Percentiles rank a stretch among this genome's conserved stretches.
Evolutionary conservation across 1,140 invertebrate species (phyloP).

Genomic region (Aethina tumida): DNA sequence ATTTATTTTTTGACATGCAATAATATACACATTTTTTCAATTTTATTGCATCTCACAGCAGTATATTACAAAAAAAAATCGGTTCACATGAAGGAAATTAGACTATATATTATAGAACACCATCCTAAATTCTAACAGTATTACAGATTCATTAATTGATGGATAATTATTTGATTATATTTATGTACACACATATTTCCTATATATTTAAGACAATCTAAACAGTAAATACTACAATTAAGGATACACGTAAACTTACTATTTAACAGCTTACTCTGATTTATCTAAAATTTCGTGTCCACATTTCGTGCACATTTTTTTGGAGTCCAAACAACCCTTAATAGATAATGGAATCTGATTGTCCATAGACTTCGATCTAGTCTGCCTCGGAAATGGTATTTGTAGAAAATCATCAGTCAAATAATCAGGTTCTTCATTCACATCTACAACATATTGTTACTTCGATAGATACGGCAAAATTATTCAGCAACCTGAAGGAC

Average conservation of each 20-base stretch:
- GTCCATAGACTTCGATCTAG: constrained; percentile 29
- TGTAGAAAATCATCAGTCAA: constrained; percentile 14
- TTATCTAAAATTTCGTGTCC: constrained; percentile 30
- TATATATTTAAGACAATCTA: neutral
- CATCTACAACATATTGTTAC: constrained; percentile 10
- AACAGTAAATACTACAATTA: neutral
- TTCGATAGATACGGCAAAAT: neutral
- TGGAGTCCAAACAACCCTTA: constrained; percentile 9
- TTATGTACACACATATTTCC: neutral
- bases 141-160: neutral
- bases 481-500: constrained; percentile 16
- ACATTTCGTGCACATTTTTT: constrained; percentile 29
- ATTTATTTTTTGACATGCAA: no score
- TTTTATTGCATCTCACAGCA: no score
- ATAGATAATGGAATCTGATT: constrained; percentile 21
- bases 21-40: no score
- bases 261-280: constrained; percentile 1
- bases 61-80: neutral
- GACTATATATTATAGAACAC: neutral
- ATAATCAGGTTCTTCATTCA: constrained; percentile 12
- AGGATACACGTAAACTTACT: neutral
- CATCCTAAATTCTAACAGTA: neutral
- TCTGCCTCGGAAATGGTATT: constrained; percentile 13
- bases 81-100: constrained; percentile 1
- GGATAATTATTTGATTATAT: neutral